A percentile compares a stretch with the other conserved stretches of the same genome.
Evolutionary conservation across 2,797 vertebrate genomes (phyloP).

Genomic region (Myotis planiceps): DNA sequence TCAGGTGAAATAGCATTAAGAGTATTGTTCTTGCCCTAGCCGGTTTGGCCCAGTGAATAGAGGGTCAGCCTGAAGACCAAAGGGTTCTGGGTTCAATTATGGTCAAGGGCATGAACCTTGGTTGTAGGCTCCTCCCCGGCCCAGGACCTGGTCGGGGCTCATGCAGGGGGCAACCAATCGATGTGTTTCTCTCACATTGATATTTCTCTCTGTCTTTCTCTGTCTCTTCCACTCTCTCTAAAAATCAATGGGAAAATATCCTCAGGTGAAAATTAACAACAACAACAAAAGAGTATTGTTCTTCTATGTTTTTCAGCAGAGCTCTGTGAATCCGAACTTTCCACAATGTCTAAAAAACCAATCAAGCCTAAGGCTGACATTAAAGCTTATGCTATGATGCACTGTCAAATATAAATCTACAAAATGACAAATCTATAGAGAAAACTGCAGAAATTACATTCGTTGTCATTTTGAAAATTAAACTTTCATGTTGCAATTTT

Average conservation of each 20-base stretch:
- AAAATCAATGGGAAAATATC: no score
- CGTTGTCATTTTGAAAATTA: constrained; percentile 38
- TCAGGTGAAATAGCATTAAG: neutral
- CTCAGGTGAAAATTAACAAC: no score
- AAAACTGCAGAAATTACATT: constrained; percentile 59
- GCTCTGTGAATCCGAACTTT: neutral
- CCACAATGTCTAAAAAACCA: constrained; percentile 8
- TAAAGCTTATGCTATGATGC: neutral
- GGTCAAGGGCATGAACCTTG: no score
- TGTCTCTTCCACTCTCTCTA: no score
- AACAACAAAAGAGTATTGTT: neutral
- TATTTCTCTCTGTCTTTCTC: no score
- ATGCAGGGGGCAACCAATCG: no score
- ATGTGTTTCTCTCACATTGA: no score
- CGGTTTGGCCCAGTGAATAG: no score
- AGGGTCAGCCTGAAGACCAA: no score
- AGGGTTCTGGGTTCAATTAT: no score
- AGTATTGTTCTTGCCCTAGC: neutral
- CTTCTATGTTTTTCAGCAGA: neutral
- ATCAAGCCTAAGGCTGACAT: neutral
- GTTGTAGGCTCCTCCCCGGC: no score
- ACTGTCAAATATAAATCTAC: constrained; percentile 30
- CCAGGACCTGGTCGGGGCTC: no score
- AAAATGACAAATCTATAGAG: constrained; percentile 40
- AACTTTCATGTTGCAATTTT: constrained; percentile 42